phyloP scores from a whole-genome alignment of 2,113 vertebrate genomes.

The Ibidorhyncha struthersii region DNA sequence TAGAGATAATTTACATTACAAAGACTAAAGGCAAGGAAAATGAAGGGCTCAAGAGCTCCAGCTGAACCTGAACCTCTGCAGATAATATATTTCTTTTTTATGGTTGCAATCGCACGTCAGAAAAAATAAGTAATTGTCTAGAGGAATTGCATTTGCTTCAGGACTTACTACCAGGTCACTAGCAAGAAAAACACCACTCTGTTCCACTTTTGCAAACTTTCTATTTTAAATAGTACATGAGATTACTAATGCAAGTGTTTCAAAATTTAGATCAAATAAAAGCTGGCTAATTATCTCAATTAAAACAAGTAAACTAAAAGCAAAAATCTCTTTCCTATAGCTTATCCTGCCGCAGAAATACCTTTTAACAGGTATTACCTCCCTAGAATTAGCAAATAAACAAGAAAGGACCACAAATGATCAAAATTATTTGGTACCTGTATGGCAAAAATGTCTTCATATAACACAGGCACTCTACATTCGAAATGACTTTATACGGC shows the following conservation, averaged over 20 bases:
- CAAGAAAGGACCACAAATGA: neutral
- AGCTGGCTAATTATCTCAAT: neutral
- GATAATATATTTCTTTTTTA: neutral
- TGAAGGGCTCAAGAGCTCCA: neutral
- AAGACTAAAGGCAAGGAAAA: neutral
- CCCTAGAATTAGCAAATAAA: neutral
- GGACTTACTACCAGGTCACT: neutral
- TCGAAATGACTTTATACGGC: neutral
- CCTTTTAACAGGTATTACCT: neutral
- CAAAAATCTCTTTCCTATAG: neutral
- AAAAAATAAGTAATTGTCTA: neutral
- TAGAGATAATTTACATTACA: neutral
- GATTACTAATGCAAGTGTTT: neutral
- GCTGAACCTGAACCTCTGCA: neutral
- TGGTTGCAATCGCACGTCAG: neutral
- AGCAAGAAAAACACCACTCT: neutral
- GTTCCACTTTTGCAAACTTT: neutral
- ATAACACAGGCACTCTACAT: neutral
- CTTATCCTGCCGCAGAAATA: rapidly evolving
- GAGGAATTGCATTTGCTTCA: neutral
- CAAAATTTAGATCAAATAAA: neutral
- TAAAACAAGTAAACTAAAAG: neutral
- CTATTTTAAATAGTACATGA: neutral
- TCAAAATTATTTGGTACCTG: neutral
- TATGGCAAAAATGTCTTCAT: neutral